Conservation (phyloP, 2,888 invertebrate species). For the Altica lythri region DNA sequence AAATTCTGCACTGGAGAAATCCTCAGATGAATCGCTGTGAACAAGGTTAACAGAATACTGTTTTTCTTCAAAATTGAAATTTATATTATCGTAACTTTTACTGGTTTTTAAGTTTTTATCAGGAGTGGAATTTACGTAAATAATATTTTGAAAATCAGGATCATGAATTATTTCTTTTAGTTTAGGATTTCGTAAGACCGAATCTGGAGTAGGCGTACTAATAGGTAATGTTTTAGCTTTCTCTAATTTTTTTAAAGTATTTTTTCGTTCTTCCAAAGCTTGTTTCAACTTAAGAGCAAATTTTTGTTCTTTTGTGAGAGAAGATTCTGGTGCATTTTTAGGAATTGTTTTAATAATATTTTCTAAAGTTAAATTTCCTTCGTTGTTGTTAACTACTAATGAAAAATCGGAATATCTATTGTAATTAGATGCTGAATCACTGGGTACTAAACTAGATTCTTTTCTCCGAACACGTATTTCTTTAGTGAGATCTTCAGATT, state of each 20-base stretch:
- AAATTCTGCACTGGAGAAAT: constrained; percentile 39
- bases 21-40: constrained; percentile 22
- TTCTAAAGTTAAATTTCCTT: constrained; percentile 42
- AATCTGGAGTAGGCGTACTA: constrained; percentile 46
- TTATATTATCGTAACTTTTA: constrained; percentile 44
- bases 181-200: constrained; percentile 44
- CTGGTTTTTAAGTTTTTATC: too few species aligned
- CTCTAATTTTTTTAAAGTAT: constrained; percentile 41
- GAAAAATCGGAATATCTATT: constrained; percentile 35
- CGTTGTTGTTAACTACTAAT: constrained; percentile 17
- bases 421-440: constrained; percentile 41
- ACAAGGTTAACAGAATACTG: not conserved
- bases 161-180: constrained; percentile 38
- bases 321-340: constrained; percentile 38
- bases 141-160: too few species aligned
- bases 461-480: constrained; percentile 18
- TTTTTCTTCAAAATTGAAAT: constrained; percentile 35
- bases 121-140: too few species aligned
- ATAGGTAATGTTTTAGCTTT: constrained; percentile 41
- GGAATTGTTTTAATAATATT: constrained; percentile 44
- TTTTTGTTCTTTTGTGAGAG: constrained; percentile 46
- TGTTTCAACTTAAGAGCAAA: constrained; percentile 46
- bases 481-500: constrained; percentile 36
- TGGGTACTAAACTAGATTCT: constrained; percentile 33
- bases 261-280: constrained; percentile 46